phyloP scores from a whole-genome alignment of 2,888 invertebrate species.

The Acheta domesticus region DNA sequence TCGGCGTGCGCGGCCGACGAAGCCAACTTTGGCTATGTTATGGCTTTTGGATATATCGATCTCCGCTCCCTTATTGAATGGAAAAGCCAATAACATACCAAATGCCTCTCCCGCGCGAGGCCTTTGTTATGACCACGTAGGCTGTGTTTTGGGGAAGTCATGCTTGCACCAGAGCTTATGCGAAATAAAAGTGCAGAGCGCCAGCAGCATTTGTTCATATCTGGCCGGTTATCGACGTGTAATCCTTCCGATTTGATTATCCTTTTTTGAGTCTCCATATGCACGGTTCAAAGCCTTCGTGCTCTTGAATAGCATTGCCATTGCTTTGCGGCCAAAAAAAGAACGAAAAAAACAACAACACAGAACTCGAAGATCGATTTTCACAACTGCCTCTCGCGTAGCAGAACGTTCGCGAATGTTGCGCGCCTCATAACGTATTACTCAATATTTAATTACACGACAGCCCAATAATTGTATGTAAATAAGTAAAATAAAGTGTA shows the following conservation, averaged over 20 bases:
- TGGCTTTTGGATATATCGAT: conserved; percentile 18
- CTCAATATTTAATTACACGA: neutral
- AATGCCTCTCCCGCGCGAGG: conserved; percentile 3
- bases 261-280: neutral
- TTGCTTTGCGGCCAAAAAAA: conserved; percentile 8
- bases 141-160: conserved; percentile 18
- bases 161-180: neutral
- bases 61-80: conserved; percentile 6
- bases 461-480: neutral
- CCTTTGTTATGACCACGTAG: conserved; percentile 7
- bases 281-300: neutral
- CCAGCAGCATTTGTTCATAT: neutral
- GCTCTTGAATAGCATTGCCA: neutral
- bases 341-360: neutral
- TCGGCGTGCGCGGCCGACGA: neutral
- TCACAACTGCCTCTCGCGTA: neutral
- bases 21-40: conserved; percentile 18
- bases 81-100: conserved; percentile 18
- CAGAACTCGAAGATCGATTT: neutral
- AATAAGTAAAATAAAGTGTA: conserved; percentile 3
- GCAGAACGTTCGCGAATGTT: neutral
- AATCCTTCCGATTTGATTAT: conserved; percentile 9
- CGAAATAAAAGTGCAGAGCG: neutral
- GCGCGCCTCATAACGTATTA: neutral
- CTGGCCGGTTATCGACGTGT: conserved; percentile 10